Conservation (phyloP, 2,888 invertebrate genomes). For the Diarsia rubi region DNA sequence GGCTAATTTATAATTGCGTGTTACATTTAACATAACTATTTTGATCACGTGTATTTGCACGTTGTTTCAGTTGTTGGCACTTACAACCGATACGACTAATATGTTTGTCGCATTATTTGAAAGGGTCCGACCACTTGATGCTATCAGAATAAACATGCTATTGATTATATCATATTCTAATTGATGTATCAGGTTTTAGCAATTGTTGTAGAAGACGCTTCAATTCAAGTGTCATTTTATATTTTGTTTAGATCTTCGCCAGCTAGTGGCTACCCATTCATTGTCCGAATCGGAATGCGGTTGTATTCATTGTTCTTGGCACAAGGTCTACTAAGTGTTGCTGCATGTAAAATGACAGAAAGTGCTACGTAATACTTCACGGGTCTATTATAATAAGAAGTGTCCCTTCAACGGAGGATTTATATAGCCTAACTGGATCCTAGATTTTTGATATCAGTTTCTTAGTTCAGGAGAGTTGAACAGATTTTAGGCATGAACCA, state of each 20-base stretch:
- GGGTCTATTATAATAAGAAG: background rate
- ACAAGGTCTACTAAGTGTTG: conserved; percentile 3
- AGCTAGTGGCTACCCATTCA: background rate
- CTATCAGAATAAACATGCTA: conserved; percentile 32
- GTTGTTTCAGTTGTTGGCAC: conserved; percentile 44
- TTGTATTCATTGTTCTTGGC: conserved; percentile 28
- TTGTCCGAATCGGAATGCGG: conserved; percentile 13
- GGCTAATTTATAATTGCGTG: conserved; percentile 23
- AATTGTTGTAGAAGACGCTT: background rate
- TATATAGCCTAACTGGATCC: background rate
- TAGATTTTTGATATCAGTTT: background rate
- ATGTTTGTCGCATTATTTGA: conserved; percentile 32
- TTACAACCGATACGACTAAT: conserved; percentile 46
- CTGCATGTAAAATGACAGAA: background rate
- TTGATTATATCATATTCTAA: conserved; percentile 33
- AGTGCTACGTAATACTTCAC: background rate
- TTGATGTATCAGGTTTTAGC: conserved; percentile 9
- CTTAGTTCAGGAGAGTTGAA: background rate
- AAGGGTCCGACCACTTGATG: conserved; percentile 27
- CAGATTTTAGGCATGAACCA: no score
- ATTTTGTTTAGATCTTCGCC: conserved; percentile 1
- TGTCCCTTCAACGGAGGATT: background rate
- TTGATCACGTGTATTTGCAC: conserved; percentile 30
- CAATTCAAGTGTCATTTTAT: conserved; percentile 6
- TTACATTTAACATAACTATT: conserved; percentile 2